These are phyloP conservation scores for Drosophila burlai DNA, from an alignment of 1,140 invertebrate species.

Conservation along the genomic window DNA sequence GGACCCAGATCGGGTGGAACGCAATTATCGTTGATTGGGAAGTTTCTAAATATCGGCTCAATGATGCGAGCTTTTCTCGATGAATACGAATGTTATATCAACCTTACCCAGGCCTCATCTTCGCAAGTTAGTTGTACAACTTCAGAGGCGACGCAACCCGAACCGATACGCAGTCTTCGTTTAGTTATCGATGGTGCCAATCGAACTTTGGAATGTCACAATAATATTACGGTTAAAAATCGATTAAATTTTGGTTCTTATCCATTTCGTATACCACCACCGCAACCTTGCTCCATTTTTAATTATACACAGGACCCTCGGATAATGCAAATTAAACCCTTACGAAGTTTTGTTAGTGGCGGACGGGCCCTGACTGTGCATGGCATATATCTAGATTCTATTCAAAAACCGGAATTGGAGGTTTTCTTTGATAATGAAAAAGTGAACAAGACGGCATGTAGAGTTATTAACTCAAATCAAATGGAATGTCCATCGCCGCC, in stretches of 20 bases:
- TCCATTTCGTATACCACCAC: slow-evolving; percentile 21
- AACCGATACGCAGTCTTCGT: slow-evolving; percentile 87
- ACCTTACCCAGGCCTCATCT: slow-evolving; percentile 95
- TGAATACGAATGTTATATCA: slow-evolving; percentile 94
- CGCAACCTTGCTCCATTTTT: slow-evolving; percentile 87
- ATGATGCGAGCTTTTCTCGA: slow-evolving; percentile 94
- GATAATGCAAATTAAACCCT: slow-evolving; percentile 95
- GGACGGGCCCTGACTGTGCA: slow-evolving; percentile 97
- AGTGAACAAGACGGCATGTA: slow-evolving; percentile 93
- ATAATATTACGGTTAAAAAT: slow-evolving; percentile 64
- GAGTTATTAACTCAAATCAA: slow-evolving; percentile 93
- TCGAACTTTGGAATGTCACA: slow-evolving; percentile 87
- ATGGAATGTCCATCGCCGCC: slow-evolving; percentile 98
- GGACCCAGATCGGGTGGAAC: slow-evolving; percentile 98
- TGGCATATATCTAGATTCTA: slow-evolving; percentile 95
- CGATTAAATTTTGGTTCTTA: slow-evolving; percentile 46
- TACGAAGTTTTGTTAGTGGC: slow-evolving; percentile 95
- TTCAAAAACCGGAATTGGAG: slow-evolving; percentile 96
- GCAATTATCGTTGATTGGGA: slow-evolving; percentile 94
- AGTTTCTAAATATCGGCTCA: slow-evolving; percentile 97
- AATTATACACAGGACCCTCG: slow-evolving; percentile 97
- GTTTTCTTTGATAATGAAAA: slow-evolving; percentile 85
- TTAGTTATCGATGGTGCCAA: slow-evolving; percentile 94
- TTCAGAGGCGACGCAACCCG: slow-evolving; percentile 87
- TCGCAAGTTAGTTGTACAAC: slow-evolving; percentile 95